Evolutionary conservation across 2,113 vertebrate genomes (phyloP).

Genomic region (Trachemys scripta): DNA sequence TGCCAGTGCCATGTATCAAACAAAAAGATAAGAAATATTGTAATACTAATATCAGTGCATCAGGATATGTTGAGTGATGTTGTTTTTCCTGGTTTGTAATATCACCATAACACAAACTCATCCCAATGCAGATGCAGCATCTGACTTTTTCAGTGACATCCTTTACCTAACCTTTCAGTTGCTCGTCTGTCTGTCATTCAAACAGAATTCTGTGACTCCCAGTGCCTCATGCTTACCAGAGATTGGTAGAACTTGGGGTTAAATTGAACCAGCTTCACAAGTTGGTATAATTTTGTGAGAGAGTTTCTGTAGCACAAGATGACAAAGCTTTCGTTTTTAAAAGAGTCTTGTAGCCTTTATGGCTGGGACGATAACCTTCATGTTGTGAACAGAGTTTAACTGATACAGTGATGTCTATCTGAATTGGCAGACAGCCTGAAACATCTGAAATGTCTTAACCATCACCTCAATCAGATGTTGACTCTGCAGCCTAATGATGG

Average conservation of each 20-base stretch:
- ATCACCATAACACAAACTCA: neutral
- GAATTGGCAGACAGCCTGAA: neutral
- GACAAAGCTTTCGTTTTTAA: neutral
- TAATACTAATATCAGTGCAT: constrained; percentile 7
- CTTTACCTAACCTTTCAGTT: neutral
- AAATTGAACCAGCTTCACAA: neutral
- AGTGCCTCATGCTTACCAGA: neutral
- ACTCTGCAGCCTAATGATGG: neutral
- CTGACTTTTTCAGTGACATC: neutral
- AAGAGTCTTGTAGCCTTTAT: neutral
- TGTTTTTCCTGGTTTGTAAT: neutral
- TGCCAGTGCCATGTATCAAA: constrained; percentile 1
- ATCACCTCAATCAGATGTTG: neutral
- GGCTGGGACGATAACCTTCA: neutral
- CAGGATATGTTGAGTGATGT: neutral
- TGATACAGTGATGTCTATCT: neutral
- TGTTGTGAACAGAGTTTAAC: neutral
- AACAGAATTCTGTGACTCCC: neutral
- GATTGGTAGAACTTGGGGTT: neutral
- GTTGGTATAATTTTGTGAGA: neutral
- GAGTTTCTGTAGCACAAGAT: neutral
- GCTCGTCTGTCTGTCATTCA: neutral
- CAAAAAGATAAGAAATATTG: neutral
- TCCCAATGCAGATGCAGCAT: neutral
- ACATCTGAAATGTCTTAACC: neutral